Base-by-base conservation (phyloP, 2,113 vertebrate species). In the Lepus europaeus region DNA sequence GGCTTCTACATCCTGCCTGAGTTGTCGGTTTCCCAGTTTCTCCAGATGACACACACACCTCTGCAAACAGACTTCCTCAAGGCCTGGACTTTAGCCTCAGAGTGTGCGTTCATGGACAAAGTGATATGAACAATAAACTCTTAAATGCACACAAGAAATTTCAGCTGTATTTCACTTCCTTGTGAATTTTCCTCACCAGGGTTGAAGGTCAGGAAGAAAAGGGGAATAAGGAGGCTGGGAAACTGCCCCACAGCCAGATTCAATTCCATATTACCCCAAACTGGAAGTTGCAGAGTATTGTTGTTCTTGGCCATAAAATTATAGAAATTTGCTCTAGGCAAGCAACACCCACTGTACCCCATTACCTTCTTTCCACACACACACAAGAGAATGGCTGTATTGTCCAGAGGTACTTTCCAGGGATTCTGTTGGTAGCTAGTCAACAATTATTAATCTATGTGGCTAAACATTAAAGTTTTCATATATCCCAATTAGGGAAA, bases 41-140 rank as follows among this genome's bases (percentile, higher is more conserved):
- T n/a, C 39, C 19, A 69, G 84, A 59, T 78, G 64, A 85, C 8
- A 86, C 64, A 78, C 82, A 92, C 6, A 27, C 82, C 82, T 83
- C 63, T 66, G 8, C 49, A 70, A 66, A 76, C 9, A 4, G n/a
- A 95, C 68, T 85, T 94, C 85, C 73, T 90, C 36, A 53, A 74
- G 90, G 31, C 56, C 59, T 70, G 80, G 22, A 94, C 87, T 80
- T 96, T 66, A 69, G 51, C 81, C 81, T 79, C 90, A 31, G 36
- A 70, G 45, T 53, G 33, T 64, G 23, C 70, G 33, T 29, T 23
- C 1, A 22, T 31, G 39, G 29, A 31, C 39, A 87, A 74, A 91
- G 22, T 25, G 5, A 90, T 88, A 33, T 78, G 81, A 96, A 56
- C 9, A 85, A 88, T 96, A 93, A 94, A 96, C 79, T 2, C 31